phyloP scores from a whole-genome alignment of 2,888 invertebrate genomes.

The Sinohyriopsis cumingii region DNA sequence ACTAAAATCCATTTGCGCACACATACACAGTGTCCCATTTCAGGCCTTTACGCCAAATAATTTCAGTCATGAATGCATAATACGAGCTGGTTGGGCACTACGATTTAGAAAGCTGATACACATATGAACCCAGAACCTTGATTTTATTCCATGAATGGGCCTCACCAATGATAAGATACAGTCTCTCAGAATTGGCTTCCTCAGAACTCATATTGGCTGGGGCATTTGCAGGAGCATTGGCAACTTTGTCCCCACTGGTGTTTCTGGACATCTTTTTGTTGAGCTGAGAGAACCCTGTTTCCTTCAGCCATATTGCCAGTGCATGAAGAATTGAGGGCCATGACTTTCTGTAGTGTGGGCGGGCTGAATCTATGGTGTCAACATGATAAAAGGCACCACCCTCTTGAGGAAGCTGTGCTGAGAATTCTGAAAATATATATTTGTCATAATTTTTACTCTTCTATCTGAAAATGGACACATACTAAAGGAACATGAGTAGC shows the following conservation, averaged over 20 bases:
- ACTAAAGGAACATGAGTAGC: neutral
- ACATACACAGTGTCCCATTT: too few species aligned
- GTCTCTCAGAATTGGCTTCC: constrained; percentile 79
- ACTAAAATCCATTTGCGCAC: too few species aligned
- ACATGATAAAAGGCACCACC: constrained; percentile 98
- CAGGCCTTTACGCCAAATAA: too few species aligned
- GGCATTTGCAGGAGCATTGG: constrained; percentile 51
- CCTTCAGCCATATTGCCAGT: constrained; percentile 87
- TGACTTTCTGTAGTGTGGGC: constrained; percentile 90
- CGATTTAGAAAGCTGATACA: neutral
- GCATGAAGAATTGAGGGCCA: constrained; percentile 98
- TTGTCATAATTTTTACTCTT: neutral
- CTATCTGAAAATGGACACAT: neutral
- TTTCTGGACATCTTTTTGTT: constrained; percentile 37
- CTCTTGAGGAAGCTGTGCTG: constrained; percentile 83
- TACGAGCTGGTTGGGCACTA: too few species aligned
- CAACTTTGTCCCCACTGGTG: constrained; percentile 21
- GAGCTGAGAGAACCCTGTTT: constrained; percentile 76
- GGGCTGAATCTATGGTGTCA: constrained; percentile 94
- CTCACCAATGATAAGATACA: constrained; percentile 91
- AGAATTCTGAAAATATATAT: constrained; percentile 81
- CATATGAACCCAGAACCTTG: neutral
- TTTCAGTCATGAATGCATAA: too few species aligned
- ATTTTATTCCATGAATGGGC: neutral
- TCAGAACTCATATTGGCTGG: constrained; percentile 71